A percentile compares a stretch with the other conserved stretches of the same genome.
Conservation (phyloP, 2,113 vertebrate species). For the Myiagra hebetior region DNA sequence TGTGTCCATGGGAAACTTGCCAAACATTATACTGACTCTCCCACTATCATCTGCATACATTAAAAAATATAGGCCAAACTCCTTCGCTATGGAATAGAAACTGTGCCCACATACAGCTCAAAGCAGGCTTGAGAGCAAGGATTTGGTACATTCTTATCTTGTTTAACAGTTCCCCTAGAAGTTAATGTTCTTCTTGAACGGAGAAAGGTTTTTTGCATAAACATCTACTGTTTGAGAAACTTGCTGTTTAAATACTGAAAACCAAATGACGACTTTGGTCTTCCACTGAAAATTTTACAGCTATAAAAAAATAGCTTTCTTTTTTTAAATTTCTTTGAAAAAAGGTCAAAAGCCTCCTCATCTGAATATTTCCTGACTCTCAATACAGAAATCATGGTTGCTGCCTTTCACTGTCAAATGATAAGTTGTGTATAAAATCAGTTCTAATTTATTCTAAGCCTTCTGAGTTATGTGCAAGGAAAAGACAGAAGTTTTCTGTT, state of each 20-base stretch:
- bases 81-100: neutral
- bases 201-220: neutral
- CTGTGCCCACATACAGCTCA: neutral
- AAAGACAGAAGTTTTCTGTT: conserved; percentile 21
- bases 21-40: neutral
- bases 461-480: conserved; percentile 8
- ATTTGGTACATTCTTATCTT: conserved; percentile 39
- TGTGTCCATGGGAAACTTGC: conserved; percentile 30
- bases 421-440: neutral
- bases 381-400: neutral
- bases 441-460: neutral
- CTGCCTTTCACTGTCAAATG: neutral
- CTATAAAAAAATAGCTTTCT: neutral
- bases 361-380: neutral
- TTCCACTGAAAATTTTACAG: neutral
- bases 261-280: neutral
- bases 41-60: conserved; percentile 23
- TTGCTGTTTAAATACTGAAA: neutral
- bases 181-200: neutral
- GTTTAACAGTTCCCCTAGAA: conserved; percentile 33
- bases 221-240: neutral
- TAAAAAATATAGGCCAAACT: conserved; percentile 1
- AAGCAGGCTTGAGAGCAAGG: conserved; percentile 1
- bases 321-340: neutral
- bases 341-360: neutral